Evolutionary conservation across 2,113 vertebrate species (phyloP), one percentile per base, ranked within the genome.

Genomic region (Noctilio leporinus): DNA sequence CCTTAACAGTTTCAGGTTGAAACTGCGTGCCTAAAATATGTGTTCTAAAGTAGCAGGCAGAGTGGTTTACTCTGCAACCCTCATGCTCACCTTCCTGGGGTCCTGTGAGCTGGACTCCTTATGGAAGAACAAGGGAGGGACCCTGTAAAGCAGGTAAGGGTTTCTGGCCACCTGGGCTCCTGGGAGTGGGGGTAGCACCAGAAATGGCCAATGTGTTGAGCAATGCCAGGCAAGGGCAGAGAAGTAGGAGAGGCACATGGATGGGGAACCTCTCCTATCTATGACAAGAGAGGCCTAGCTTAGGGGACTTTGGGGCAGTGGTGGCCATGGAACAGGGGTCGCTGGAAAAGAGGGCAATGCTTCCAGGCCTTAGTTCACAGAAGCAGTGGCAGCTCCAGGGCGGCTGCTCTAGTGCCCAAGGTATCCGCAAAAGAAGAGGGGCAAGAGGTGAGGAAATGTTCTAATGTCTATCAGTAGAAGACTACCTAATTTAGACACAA

Each of bases 401-500:
- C 43, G 82, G 45, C 35, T 67, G 22, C 15, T 70, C 40, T 38
- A 20, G 15, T 67, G 86, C 57, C 78, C 57, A n/a, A 91, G 83
- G 43, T 69, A 73, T 43, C 45, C 55, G 26, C 14, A 51, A 47
- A 59, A 59, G n/a, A 64, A 93, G 35, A 90, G 11, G 75, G 33
- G 38, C 64, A 4, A 30, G 4, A 62, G 45, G 8, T 51, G 38
- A 75, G 65, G 30, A 67, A 77, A 75, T 62, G 30, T 45, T 57
- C 67, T 86, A 57, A 33, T 43, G 49, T 33, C 72, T 55, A 64
- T n/a, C 38, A 38, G 19, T 15, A 77, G 45, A 67, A 70, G 33
- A 80, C n/a, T 81, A 45, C 64, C 76, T 86, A 83, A 73, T 45
- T 81, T 49, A 95, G 86, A 62, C 30, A 38, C 4, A 64, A 78